Evolutionary conservation across 2,797 vertebrate species (phyloP), one percentile per base, ranked within the genome.

Genomic region (Poeciliopsis gracilis): DNA sequence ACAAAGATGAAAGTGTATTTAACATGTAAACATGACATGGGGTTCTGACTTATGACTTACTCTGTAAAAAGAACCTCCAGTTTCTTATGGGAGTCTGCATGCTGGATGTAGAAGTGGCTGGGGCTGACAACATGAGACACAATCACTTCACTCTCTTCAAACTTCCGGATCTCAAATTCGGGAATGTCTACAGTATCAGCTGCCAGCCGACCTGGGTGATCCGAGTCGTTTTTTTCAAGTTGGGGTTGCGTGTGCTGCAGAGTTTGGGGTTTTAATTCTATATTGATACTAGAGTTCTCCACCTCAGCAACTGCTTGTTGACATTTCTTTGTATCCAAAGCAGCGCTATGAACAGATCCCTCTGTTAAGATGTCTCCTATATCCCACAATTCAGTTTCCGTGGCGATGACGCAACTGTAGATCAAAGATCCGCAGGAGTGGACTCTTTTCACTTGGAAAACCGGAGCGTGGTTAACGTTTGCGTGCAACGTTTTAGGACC

Each of bases 321-420:
- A 49, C 36, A 28, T 45, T 73, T 49, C 46, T 30, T 77, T 15
- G 57, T 45, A 82, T 78, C 84, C 41, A 38, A 66, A 12, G 47
- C 6, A 16, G 12, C 72, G 2, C 11, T 67, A 2, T 15, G 46
- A 0, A 80, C 66, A 9, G 61, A 57, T 1, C 67, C 73, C 1
- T 90, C 84, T 33, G 86, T 87, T 46, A 85, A 82, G 63, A 95
- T 81, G 71, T 95, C 86, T 63, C 90, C 93, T 2, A 94, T 51
- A 79, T 96, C 95, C 96, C 96, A 96, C 49, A 96, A 66, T 81
- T 96, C 95, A 13, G 89, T 94, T 76, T 92, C 84, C n/a, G 95
- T 94, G 46, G 93, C 92, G 41, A 95, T 92, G 72, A 93, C 77
- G 72, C 90, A 96, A 43, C 88, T 87, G 85, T 94, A 95, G 55